Base-by-base conservation (phyloP, 1,140 invertebrate species). In the Monochamus saltuarius region DNA sequence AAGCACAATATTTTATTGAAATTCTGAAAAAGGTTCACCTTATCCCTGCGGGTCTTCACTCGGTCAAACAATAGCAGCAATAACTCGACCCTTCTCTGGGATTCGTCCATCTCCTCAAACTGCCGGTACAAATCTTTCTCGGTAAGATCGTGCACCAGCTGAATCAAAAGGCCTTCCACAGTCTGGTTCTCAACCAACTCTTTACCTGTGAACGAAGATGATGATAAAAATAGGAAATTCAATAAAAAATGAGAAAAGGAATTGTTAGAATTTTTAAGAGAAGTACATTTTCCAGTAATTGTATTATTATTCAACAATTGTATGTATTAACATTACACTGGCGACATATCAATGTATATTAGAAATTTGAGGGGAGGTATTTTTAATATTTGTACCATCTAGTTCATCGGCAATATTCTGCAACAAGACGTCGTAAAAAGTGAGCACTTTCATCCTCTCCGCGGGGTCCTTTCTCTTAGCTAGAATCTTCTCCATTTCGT, bases 381-480 rank as follows among this genome's bases (percentile, higher is more conserved):
- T 29, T 29, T 29, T 29, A 3, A 29, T 29, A 29, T 29, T 29
- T 42, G 55, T 64, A 60, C 69, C 70, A 46, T 75, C 69, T n/a
- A 75, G 50, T 66, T 77, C 75, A 51, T 75, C 68, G 51, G 67
- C 69, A 39, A 78, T 72, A 64, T 76, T 77, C 61, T 71, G 65
- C 38, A 79, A 37, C 1, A 78, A 39, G 8, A 72, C 70, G 13
- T 78, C 70, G 52, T 75, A 78, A 56, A 74, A 78, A 0, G 69
- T 67, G 7, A 78, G 56, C 3, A 76, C 71, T 29, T 66, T 62
- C 56, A 74, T 64, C 36, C 74, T 57, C 61, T 77, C 73, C 52
- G 67, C 56, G 0, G 73, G 73, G 53, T 74, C 69, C 38, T 74
- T 74, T 8, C 75, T 55, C 19, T 67, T 66, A 0, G 71, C 66